Base-by-base conservation (phyloP, 2,113 vertebrate genomes). In the Cyanoramphus novaezelandiae region DNA sequence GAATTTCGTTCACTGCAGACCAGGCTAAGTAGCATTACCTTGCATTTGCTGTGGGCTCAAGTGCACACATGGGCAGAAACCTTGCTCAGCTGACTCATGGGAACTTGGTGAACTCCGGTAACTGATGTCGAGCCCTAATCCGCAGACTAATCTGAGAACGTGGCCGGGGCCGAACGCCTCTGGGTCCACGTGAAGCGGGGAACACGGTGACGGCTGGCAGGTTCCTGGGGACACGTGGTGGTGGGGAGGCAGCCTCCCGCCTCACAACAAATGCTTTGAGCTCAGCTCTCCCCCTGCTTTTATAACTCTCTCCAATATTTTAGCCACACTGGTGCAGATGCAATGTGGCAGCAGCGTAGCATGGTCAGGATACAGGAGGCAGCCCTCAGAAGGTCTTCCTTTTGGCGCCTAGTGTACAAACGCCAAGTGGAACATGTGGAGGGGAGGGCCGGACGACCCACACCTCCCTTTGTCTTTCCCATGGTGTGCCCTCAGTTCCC, bases 11-110 rank as follows among this genome's bases (percentile, higher is more conserved):
- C 67, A 4, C 74, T 44, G 59, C 65, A 65, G 65, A 41, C 53
- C 44, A n/a, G 39, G 65, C 62, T 94, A 94, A 97, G 80, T 25
- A 11, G 1, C 69, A 80, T 91, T 91, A 92, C 43, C 37, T 52
- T 82, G 84, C 63, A 35, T 60, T 80, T 83, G 43, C 81, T 88
- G 47, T 37, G 70, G 59, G 77, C 83, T 89, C 52, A 78, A 75
- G 71, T 3, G 2, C 72, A 74, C 35, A 11, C 77, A 44, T 17
- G 67, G 77, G 72, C 65, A 83, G 78, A 43, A 69, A 5, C 65
- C 47, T 76, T 10, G 83, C 81, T 76, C 70, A 82, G 91, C 89
- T 97, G 96, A 96, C 89, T 96, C 93, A 95, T 69, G 94, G 94
- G 89, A 97, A 93, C 93, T 84, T 78, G 65, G 47, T 92, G 93